Base-by-base conservation (phyloP, 2,888 invertebrate genomes). In the Parapristionchus giblindavisi region DNA sequence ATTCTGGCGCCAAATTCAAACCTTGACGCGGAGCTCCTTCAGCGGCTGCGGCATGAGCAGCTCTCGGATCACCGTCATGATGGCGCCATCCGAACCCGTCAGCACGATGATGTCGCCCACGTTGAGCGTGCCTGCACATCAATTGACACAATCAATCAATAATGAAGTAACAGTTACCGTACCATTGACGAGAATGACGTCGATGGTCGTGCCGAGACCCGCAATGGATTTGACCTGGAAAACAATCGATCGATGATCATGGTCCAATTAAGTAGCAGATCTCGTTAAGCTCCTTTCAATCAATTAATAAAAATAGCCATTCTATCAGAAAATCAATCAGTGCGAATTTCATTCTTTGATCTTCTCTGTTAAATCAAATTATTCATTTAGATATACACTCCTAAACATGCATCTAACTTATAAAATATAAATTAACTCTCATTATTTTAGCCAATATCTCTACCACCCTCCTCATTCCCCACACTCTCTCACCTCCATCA, bases 11-110 rank as follows among this genome's bases (percentile, higher is more conserved):
- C 27, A 58, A 58, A 5, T 17, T 21, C 63, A 8, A n/a, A 93
- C 94, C 92, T 99, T 99, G 4, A 99, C 97, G 82, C 99, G 91
- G 63, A 99, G 90, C 89, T 99, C 99, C 89, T 94, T 95, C 92
- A 99, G 92, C 0, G 99, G 98, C 88, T 97, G 95, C 2, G 99
- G 99, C 94, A 97, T 96, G 38, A 99, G 91, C 38, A 99, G 91
- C 0, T 96, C 97, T 63, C 98, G 92, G 80, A 99, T 95, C 89
- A 96, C 96, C 0, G 99, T 98, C 38, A 95, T 94, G 80, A 99
- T 96, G 0, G 99, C 96, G 0, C 99, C 99, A 87, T 99, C 99
- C 0, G 96, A 96, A 60, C 99, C 99, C 1, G 98, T 97, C 75
- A 99, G 90, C 38, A 99, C 92, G 90, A 97, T 93, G 0, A 95